phyloP scores from a whole-genome alignment of 2,797 vertebrate genomes.

The Sebastes iracundus region DNA sequence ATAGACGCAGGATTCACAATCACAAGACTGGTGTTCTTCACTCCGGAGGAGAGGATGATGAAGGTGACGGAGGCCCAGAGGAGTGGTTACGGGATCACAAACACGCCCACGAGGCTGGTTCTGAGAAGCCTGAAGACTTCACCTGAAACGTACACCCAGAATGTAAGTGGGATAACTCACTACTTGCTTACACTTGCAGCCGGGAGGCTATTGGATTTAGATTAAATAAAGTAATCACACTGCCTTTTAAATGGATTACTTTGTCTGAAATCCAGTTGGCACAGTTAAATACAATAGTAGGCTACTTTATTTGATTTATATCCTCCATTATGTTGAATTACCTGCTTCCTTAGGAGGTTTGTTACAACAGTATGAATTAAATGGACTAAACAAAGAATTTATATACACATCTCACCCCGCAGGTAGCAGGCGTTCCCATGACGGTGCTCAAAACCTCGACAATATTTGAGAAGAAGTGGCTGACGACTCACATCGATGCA shows the following conservation, averaged over 20 bases:
- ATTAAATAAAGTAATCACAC: background rate
- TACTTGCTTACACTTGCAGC: conserved; percentile 10
- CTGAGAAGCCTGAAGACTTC: conserved; percentile 70
- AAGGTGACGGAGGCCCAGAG: conserved; percentile 68
- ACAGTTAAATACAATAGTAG: background rate
- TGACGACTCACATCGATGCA: conserved; percentile 77
- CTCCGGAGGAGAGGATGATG: conserved; percentile 68
- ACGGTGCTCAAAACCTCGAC: conserved; percentile 75
- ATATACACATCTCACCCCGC: background rate
- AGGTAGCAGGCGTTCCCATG: conserved; percentile 81
- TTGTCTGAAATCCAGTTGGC: conserved; percentile 24
- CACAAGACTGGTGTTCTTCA: conserved; percentile 79
- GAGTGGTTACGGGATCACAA: conserved; percentile 78
- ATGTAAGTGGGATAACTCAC: conserved; percentile 50
- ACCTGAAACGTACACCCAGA: conserved; percentile 56
- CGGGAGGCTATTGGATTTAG: background rate
- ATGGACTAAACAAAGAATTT: background rate
- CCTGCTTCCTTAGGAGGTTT: background rate
- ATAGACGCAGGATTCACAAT: conserved; percentile 53
- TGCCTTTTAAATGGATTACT: background rate
- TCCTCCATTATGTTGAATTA: background rate
- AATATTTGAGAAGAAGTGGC: conserved; percentile 77
- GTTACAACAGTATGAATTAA: background rate
- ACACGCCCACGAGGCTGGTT: conserved; percentile 77
- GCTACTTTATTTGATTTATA: background rate